Evolutionary conservation across 2,113 vertebrate species (phyloP), one percentile per base, ranked within the genome.

Genomic region (Nesoenas mayeri): DNA sequence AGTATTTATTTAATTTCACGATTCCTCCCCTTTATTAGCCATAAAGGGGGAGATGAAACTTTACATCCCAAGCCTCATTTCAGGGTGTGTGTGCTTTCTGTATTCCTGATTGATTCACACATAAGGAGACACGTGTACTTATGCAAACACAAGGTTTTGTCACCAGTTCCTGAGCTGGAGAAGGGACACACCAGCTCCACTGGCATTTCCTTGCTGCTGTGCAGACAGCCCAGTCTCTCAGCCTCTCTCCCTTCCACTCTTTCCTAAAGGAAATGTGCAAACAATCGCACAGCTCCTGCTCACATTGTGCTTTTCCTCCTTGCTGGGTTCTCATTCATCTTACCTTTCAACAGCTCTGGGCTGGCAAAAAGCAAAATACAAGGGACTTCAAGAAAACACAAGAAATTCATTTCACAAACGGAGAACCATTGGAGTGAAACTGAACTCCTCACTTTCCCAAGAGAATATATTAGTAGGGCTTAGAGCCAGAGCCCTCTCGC

Each of bases 1-100:
- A 74, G 42, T 79, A 83, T 80, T 94, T 90, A 62, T 77, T 67
- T 80, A 51, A 90, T 90, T 88, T 66, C 67, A 80, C 12, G 12
- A 77, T 81, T 80, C 54, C 47, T 81, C 40, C 40, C n/a, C 50
- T 89, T 79, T 85, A 77, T 89, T 89, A 71, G 89, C 92, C 95
- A 93, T 97, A 86, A 93, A 96, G 66, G 83, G 91, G 40, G 16
- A 73, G n/a, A 60, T n/a, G 13, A 82, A 85, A 77, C 71, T 85
- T 94, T 73, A 90, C 90, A 97, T 79, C 92, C 94, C 79, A 89
- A 97, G 92, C 85, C 85, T 91, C n/a, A 20, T 86, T 96, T 57
- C 71, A 79, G 80, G 60, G 61, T 8, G 15, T 10, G 9, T 3
- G 34, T 20, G 40, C 6, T 8, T 61, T 66, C 36, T 74, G 17